phyloP scores from a whole-genome alignment of 92 coral and sea anemone species.

The Parazoanthus darwini region DNA sequence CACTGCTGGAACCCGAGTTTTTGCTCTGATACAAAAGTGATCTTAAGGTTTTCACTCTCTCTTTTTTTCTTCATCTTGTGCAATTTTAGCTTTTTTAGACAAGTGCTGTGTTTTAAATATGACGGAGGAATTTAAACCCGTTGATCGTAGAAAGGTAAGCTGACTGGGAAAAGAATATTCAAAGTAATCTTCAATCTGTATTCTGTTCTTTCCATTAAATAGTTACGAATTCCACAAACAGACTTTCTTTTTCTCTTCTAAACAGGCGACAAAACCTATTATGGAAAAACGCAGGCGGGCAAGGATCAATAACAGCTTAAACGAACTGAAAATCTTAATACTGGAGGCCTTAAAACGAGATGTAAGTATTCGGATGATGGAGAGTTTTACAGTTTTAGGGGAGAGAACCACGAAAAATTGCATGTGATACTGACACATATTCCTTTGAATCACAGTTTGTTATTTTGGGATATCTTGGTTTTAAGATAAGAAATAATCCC shows the following conservation, averaged over 20 bases:
- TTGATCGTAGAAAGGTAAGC: conserved; percentile 55
- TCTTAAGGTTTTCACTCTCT: neutral
- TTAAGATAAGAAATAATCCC: neutral
- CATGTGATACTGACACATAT: neutral
- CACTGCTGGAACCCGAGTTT: neutral
- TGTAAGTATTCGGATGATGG: conserved; percentile 45
- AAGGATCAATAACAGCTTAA: conserved; percentile 74
- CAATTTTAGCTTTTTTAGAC: neutral
- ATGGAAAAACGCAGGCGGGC: conserved; percentile 84
- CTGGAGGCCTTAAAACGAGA: conserved; percentile 78
- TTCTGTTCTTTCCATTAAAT: neutral
- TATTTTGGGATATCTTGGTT: neutral
- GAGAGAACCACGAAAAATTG: neutral
- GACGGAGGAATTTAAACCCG: conserved; percentile 51
- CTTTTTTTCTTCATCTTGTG: neutral
- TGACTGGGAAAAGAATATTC: neutral
- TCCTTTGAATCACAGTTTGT: neutral
- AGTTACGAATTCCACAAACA: neutral
- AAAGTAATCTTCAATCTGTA: neutral
- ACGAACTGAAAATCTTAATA: conserved; percentile 69
- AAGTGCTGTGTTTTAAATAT: conserved; percentile 24
- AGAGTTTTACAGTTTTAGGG: neutral
- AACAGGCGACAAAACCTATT: conserved; percentile 81
- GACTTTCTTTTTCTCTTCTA: neutral
- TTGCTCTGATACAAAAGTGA: neutral